These are phyloP conservation scores for Crotalus viridis DNA, from an alignment of 2,113 vertebrate species.

Conservation along the genomic window DNA sequence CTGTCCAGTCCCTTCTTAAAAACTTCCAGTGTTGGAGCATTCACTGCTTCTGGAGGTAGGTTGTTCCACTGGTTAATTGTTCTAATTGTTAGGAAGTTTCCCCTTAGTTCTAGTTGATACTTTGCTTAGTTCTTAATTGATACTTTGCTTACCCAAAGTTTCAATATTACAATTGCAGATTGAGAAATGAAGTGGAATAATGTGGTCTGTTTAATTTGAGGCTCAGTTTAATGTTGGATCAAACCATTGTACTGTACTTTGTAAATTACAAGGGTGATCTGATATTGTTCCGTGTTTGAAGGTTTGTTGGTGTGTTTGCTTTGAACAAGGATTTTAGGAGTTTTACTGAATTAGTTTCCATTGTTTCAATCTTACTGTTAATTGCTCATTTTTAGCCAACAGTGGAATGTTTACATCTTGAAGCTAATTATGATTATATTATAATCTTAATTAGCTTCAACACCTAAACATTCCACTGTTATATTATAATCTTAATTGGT, in stretches of 20 bases:
- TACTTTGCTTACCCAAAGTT: background rate
- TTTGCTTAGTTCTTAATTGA: no score
- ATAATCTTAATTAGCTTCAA: background rate
- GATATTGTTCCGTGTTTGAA: background rate
- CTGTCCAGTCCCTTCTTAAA: no score
- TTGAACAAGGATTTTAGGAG: background rate
- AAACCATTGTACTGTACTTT: background rate
- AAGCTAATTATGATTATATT: background rate
- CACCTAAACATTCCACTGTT: no score
- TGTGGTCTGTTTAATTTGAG: background rate
- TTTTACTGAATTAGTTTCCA: background rate
- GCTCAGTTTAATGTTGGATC: background rate
- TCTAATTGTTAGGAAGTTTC: no score
- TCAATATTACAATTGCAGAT: background rate
- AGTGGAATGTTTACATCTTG: background rate
- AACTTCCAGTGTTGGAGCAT: no score
- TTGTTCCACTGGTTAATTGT: no score
- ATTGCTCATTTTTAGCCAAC: background rate
- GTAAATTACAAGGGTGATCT: background rate
- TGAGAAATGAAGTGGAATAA: background rate
- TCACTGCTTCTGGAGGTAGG: no score
- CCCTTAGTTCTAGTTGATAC: no score
- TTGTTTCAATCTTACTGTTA: background rate
- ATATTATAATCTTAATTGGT: background rate
- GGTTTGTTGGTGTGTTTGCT: background rate